These are phyloP conservation scores for Oreamnos americanus DNA, from an alignment of 2,113 vertebrate genomes.

Conservation along the genomic window DNA sequence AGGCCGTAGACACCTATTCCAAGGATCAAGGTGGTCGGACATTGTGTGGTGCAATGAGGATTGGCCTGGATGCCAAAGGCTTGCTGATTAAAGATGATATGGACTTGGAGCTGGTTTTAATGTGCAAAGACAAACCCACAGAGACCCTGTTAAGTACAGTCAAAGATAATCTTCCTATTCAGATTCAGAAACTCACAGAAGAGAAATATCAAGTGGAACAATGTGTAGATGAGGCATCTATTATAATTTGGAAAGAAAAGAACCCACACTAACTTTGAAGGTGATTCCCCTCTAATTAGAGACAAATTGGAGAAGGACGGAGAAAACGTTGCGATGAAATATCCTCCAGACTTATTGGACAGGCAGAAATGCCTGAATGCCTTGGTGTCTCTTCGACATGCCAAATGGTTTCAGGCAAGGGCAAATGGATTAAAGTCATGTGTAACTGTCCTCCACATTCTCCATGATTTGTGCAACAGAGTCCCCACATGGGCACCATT, in stretches of 20 bases:
- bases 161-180: conserved; percentile 93
- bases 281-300: conserved; percentile 93
- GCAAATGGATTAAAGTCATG: conserved; percentile 99
- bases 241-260: conserved; percentile 91
- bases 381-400: conserved; percentile 99
- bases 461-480: conserved; percentile 98
- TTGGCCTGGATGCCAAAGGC: conserved; percentile 97
- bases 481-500: conserved; percentile 94
- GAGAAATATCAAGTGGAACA: conserved; percentile 94
- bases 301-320: conserved; percentile 87
- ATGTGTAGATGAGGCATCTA: conserved; percentile 91
- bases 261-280: conserved; percentile 94
- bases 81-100: conserved; percentile 98
- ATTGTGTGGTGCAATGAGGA: conserved; percentile 96
- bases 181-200: conserved; percentile 97
- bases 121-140: conserved; percentile 98
- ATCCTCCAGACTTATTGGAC: conserved; percentile 98
- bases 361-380: conserved; percentile 99
- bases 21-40: conserved; percentile 91
- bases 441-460: conserved; percentile 97
- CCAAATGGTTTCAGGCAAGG: conserved; percentile 99
- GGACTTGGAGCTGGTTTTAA: conserved; percentile 97
- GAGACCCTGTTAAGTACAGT: conserved; percentile 92
- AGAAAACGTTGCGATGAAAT: conserved; percentile 96
- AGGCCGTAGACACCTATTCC: conserved; percentile 82